These are phyloP conservation scores for Montifringilla adamsi DNA, from an alignment of 2,113 vertebrate genomes.

Conservation along the genomic window DNA sequence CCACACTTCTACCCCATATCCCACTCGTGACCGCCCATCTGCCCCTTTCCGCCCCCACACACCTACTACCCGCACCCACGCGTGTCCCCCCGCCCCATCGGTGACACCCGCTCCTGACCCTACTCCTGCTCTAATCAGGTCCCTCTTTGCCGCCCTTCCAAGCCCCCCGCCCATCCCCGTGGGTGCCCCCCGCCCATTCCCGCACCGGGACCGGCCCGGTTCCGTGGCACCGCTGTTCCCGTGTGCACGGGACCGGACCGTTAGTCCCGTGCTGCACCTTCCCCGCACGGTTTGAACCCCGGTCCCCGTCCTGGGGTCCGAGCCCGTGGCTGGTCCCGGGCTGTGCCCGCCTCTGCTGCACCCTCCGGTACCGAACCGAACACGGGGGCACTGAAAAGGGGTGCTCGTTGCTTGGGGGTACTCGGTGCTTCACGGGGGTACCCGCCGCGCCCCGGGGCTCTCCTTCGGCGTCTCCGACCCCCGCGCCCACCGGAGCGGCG, in stretches of 20 bases:
- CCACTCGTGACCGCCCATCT: neutral
- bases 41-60: neutral
- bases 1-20: neutral
- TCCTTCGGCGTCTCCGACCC: too few relatives aligned
- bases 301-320: neutral
- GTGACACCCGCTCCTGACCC: neutral
- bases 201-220: neutral
- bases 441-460: too few relatives aligned
- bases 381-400: neutral
- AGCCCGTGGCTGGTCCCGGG: neutral
- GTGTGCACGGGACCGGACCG: too few relatives aligned
- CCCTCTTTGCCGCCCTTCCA: neutral
- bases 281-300: neutral
- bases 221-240: neutral
- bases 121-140: neutral
- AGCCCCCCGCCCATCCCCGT: neutral
- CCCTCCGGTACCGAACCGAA: neutral
- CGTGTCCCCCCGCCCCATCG: neutral
- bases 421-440: neutral
- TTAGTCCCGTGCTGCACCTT: neutral
- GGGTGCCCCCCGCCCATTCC: neutral
- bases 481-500: neutral
- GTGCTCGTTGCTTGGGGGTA: neutral
- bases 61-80: neutral
- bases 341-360: neutral